Evolutionary conservation across 2,797 vertebrate species (phyloP).

Genomic region (Enteromius paludinosus): DNA sequence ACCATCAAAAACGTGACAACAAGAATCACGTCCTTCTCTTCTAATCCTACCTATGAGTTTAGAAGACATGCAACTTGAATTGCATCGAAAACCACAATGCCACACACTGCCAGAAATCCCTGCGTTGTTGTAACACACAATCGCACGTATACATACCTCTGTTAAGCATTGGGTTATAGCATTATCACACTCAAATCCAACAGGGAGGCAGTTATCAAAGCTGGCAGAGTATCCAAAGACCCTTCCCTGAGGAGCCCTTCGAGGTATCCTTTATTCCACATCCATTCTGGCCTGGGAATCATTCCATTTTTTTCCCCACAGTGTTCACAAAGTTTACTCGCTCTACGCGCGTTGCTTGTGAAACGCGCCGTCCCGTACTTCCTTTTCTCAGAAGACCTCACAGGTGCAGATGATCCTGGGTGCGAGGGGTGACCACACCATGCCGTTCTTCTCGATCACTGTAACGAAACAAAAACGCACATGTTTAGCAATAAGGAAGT

Average conservation of each 20-base stretch:
- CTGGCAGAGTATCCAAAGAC: constrained; percentile 62
- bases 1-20: background rate
- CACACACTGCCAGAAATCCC: constrained; percentile 22
- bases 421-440: constrained; percentile 49
- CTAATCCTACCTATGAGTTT: constrained; percentile 13
- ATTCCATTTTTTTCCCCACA: constrained; percentile 61
- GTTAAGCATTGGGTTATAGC: constrained; percentile 67
- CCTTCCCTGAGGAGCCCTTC: constrained; percentile 58
- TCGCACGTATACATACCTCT: constrained; percentile 63
- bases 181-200: constrained; percentile 64
- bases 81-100: constrained; percentile 24
- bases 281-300: constrained; percentile 57
- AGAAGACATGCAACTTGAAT: constrained; percentile 2
- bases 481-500: constrained; percentile 6
- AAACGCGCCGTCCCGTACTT: constrained; percentile 41
- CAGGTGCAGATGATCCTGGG: constrained; percentile 48
- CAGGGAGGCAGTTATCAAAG: constrained; percentile 62
- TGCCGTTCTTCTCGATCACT: constrained; percentile 37
- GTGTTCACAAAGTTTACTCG: constrained; percentile 42
- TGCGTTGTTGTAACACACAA: constrained; percentile 27
- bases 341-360: constrained; percentile 43
- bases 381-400: constrained; percentile 54
- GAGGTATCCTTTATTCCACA: constrained; percentile 66
- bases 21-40: background rate
- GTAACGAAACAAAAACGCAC: constrained; percentile 25